A percentile compares a stretch with the other conserved stretches of the same genome.
phyloP scores from a whole-genome alignment of 2,113 vertebrate genomes.

The Cromileptes altivelis region DNA sequence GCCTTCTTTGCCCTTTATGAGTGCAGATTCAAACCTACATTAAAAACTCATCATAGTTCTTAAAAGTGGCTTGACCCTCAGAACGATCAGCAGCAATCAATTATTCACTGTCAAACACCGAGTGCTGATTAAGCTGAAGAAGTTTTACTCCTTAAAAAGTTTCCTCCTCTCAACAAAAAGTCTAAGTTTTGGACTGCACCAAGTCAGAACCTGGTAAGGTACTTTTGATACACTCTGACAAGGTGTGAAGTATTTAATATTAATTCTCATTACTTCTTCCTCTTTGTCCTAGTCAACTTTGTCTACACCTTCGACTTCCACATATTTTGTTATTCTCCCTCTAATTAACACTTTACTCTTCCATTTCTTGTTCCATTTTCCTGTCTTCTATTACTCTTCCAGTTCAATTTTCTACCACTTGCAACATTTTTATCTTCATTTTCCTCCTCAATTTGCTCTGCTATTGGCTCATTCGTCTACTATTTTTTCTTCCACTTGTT shows the following conservation, averaged over 20 bases:
- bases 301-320: not conserved
- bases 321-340: not conserved
- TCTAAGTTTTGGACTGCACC: not conserved
- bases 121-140: constrained; percentile 39
- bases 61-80: constrained; percentile 35
- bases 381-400: not conserved
- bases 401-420: not conserved
- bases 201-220: constrained; percentile 22
- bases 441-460: no score
- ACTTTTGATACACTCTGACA: not conserved
- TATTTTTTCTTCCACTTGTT: not conserved
- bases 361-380: not conserved
- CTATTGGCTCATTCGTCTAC: not conserved
- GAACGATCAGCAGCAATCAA: constrained; percentile 41
- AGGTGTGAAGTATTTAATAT: not conserved
- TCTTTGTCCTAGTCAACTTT: not conserved
- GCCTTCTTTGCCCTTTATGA: constrained; percentile 8
- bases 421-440: not conserved
- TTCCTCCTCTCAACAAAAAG: constrained; percentile 31
- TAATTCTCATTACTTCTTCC: not conserved
- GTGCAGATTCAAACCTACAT: constrained; percentile 28
- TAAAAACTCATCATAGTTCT: constrained; percentile 45
- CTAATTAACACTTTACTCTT: not conserved
- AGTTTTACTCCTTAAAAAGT: constrained; percentile 20
- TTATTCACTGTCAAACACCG: constrained; percentile 52